phyloP scores from a whole-genome alignment of 2,888 invertebrate genomes.

The Desoria tigrina region DNA sequence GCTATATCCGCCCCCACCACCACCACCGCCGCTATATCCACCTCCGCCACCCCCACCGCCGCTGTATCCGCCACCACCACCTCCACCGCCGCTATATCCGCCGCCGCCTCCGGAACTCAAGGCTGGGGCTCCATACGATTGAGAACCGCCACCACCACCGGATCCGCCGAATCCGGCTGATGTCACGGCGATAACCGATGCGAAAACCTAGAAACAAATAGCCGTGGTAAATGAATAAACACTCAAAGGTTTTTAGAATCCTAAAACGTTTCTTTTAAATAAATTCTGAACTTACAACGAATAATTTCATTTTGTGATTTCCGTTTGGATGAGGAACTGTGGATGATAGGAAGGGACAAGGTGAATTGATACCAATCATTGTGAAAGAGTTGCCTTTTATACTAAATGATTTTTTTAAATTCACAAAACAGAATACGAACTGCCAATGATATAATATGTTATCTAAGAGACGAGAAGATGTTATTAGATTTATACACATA shows the following conservation, averaged over 20 bases:
- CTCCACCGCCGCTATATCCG: slow-evolving; percentile 17
- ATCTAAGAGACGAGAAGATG: no score
- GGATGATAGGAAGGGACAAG: no score
- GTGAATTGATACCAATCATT: no score
- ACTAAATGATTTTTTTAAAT: no score
- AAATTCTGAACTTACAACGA: slow-evolving; percentile 25
- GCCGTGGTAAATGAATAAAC: background rate
- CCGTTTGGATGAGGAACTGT: no score
- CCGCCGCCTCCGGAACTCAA: no score
- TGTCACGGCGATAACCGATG: slow-evolving; percentile 17
- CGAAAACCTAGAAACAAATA: slow-evolving; percentile 13
- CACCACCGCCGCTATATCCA: slow-evolving; percentile 15
- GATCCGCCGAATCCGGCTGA: slow-evolving; percentile 23
- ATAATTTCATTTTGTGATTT: slow-evolving; percentile 23
- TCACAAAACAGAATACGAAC: no score
- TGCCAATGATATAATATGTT: no score
- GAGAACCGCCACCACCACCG: slow-evolving; percentile 8
- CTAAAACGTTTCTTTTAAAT: no score
- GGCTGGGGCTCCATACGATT: no score
- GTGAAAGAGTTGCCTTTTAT: no score
- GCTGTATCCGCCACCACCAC: slow-evolving; percentile 5
- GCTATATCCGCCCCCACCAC: slow-evolving; percentile 21
- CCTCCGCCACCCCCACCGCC: slow-evolving; percentile 21
- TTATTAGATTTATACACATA: no score
- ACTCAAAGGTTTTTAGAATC: slow-evolving; percentile 1